Evolutionary conservation across 1,140 invertebrate genomes (phyloP), one percentile per base, ranked within the genome.

Genomic region (Propsilocerus akamusi): DNA sequence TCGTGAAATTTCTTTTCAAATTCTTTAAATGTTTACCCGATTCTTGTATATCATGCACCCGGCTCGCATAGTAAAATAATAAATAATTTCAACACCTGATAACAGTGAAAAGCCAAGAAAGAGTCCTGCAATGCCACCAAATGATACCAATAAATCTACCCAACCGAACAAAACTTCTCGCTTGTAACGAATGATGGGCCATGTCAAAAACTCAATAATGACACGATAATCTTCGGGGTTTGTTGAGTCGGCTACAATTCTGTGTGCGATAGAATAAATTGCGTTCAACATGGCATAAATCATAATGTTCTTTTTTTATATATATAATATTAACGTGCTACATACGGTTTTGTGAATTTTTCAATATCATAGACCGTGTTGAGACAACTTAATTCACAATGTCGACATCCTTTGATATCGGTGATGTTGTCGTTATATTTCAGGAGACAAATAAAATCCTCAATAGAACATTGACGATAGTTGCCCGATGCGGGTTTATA

Each of bases 101-200:
- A 86, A 60, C 24, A 86, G 58, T 14, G 79, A 82, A 60, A 82
- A 85, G 0, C 81, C 82, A 0, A 85, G 61, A 61, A 85, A 85
- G 2, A 84, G 67, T 7, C 83, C 81, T 6, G 81, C 81, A 49
- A 84, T 83, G n/a, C 63, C 63, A 4, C 69, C 69, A 51, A 71
- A 71, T 0, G 69, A 71, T n/a, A 68, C 80, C 32, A 84, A 58
- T 32, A 85, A 67, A 68, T 85, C 81, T 0, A 84, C 76, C 80
- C 80, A 83, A 41, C 81, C 81, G 57, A 85, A 84, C 17, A 81
- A 66, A 3, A 84, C 79, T 60, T 83, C 78, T 22, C 80, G 70
- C 57, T 81, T 83, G 56, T 81, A 84, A 4, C 76, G 63, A 8
- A 82, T 75, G 68, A 80, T 77, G 1, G 81, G 80, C 81, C 80